Base-by-base conservation (phyloP, 2,888 invertebrate species). In the Eupeodes luniger region DNA sequence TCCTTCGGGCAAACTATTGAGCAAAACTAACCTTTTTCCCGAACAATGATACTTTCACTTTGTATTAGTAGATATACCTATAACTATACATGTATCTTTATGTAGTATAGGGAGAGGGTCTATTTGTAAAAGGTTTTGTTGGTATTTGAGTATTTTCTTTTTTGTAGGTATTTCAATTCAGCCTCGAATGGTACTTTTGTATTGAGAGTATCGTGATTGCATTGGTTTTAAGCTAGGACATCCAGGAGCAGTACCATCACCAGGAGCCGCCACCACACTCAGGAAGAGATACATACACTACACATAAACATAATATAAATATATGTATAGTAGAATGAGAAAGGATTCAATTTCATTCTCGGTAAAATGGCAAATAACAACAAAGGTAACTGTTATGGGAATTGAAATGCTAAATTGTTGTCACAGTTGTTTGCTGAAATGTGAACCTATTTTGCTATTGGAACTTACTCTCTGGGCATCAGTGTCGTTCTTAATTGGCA, bases 381-480 rank as follows among this genome's bases (percentile, higher is more conserved):
- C 67, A 84, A 34, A 62, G 84, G 74, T 69, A 75, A 84, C 67
- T 79, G 79, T 80, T 83, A 69, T 75, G 84, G 79, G 79, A 80
- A 79, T 80, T 84, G 79, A 80, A 75, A 79, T 79, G 84, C 84
- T 74, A 80, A 84, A 75, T 84, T 79, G 84, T 84, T 84, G 79
- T 61, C 74, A 49, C 80, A 75, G 67, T 75, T 83, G 77, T 72
- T 72, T 77, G 70, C 70, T 70, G 55, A 77, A 82, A 70, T 72
- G 69, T 77, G 59, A 69, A 76, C 51, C 76, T 51, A 74, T 74
- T 75, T 66, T 79, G 34, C 59, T 72, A 47, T 72, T 72, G 27
- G n/a, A 40, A 72, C 51, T 79, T 40, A 44, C 67, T 64, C 19
- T 55, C 40, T 70, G 53, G 69, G 70, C 53, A 64, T 61, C 47